Percentiles rank a stretch among this genome's conserved stretches.
phyloP scores from a whole-genome alignment of 2,888 invertebrate species.

The Podabrus alpinus region DNA sequence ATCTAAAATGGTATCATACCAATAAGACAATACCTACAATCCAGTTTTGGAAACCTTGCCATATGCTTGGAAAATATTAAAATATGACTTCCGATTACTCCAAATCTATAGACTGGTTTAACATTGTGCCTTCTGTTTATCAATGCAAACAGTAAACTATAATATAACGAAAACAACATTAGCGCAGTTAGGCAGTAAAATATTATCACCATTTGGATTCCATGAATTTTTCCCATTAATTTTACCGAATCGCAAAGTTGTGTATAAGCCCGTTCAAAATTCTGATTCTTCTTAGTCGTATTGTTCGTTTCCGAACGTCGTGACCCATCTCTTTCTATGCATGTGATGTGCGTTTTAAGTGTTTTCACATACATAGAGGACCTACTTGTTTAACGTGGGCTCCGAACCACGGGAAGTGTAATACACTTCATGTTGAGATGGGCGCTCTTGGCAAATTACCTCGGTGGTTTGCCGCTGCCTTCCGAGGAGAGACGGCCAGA shows the following conservation, averaged over 20 bases:
- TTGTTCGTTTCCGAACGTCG: too few species aligned
- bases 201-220: neutral
- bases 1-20: neutral
- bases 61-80: neutral
- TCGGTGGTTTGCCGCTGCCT: too few species aligned
- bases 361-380: too few species aligned
- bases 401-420: too few species aligned
- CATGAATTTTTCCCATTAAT: slow-evolving; percentile 2
- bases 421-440: too few species aligned
- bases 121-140: neutral
- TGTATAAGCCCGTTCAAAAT: neutral
- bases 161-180: neutral
- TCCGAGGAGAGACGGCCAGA: too few species aligned
- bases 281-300: too few species aligned
- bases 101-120: neutral
- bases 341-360: too few species aligned
- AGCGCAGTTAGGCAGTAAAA: neutral
- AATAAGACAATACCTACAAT: neutral
- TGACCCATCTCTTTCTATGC: too few species aligned
- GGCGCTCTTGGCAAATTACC: too few species aligned
- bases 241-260: neutral
- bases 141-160: neutral
- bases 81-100: neutral
- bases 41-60: too few species aligned
- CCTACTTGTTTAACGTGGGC: too few species aligned